Conservation (phyloP, 2,113 vertebrate genomes). For the Tragelaphus imberbis region DNA sequence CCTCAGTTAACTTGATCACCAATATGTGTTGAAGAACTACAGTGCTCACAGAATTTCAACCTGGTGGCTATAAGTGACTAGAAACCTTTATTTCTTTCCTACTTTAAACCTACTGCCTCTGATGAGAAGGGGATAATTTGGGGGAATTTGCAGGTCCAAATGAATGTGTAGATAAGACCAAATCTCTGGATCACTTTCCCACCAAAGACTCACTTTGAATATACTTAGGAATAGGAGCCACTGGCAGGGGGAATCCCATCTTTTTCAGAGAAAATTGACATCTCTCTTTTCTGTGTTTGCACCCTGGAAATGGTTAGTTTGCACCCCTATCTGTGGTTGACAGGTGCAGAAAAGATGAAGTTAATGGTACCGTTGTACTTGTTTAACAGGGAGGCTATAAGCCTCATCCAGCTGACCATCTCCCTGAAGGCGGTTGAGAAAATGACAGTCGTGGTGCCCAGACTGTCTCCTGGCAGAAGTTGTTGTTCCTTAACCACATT, state of each 20-base stretch:
- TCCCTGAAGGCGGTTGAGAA: not conserved
- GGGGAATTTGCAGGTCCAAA: not conserved
- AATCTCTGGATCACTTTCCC: not conserved
- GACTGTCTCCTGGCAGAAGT: not conserved
- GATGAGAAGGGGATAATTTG: not conserved
- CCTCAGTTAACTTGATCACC: not conserved
- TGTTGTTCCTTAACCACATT: rapidly evolving
- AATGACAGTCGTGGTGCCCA: not conserved
- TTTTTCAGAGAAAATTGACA: not conserved
- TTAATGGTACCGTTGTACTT: not conserved
- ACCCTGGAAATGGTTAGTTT: not conserved
- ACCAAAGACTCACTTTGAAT: not conserved
- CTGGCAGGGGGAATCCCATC: rapidly evolving
- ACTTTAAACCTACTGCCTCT: not conserved
- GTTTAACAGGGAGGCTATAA: not conserved
- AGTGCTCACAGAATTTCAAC: not conserved
- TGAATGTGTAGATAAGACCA: not conserved
- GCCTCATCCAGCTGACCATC: not conserved
- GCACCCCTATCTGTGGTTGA: not conserved
- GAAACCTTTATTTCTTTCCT: not conserved
- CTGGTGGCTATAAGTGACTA: not conserved
- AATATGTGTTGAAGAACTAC: not conserved
- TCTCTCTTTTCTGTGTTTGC: not conserved
- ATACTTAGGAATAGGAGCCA: not conserved
- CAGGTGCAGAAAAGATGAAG: not conserved